Evolutionary conservation across 2,888 invertebrate genomes (phyloP).

Genomic region (Hoplodrina ambigua): DNA sequence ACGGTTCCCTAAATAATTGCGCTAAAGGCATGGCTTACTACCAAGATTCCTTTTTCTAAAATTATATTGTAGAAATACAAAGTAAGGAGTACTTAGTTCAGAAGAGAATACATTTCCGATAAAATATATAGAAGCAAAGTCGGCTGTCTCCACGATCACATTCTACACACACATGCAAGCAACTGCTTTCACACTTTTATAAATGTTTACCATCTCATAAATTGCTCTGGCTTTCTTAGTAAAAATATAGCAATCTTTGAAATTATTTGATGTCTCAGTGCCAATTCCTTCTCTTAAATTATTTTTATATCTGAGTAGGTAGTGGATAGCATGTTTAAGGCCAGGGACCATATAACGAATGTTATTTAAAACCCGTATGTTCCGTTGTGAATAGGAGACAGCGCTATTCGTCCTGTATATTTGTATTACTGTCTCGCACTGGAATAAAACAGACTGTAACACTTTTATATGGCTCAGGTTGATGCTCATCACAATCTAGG

Average conservation of each 20-base stretch:
- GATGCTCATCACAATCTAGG: neutral
- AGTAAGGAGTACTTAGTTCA: neutral
- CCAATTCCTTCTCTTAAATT: neutral
- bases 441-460: neutral
- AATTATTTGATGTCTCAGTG: neutral
- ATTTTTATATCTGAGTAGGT: neutral
- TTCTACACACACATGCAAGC: neutral
- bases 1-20: neutral
- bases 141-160: neutral
- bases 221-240: too few species aligned
- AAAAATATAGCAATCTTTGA: too few species aligned
- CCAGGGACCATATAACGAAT: neutral
- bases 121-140: neutral
- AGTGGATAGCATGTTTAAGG: neutral
- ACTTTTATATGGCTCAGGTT: neutral
- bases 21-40: slow-evolving; percentile 7
- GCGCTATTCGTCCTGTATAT: slow-evolving; percentile 9
- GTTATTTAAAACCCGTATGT: neutral
- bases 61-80: slow-evolving; percentile 3
- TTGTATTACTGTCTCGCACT: neutral
- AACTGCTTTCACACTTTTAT: too few species aligned
- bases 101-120: neutral
- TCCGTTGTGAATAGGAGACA: neutral
- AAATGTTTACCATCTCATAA: too few species aligned
- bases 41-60: slow-evolving; percentile 1